These are phyloP conservation scores for Drosophila fuyamai DNA, from an alignment of 1,140 invertebrate genomes.

Conservation along the genomic window DNA sequence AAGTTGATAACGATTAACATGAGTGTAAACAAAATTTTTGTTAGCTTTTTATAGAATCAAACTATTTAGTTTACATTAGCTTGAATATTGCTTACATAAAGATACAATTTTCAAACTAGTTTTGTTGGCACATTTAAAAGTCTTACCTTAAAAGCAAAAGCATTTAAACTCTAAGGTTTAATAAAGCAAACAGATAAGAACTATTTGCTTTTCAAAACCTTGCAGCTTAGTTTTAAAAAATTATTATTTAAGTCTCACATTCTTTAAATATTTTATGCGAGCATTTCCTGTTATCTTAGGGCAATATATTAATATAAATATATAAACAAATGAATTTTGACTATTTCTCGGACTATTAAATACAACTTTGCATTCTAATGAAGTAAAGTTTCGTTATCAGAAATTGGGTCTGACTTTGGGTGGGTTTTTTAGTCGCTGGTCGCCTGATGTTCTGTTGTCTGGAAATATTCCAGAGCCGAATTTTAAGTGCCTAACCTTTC, in stretches of 20 bases:
- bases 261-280: too few species aligned
- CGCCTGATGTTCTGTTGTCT: conserved; percentile 5
- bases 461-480: conserved; percentile 38
- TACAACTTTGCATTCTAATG: neutral
- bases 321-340: too few species aligned
- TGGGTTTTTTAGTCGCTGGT: neutral
- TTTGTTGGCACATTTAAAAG: neutral
- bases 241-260: too few species aligned
- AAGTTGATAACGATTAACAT: conserved; percentile 27
- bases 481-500: conserved; percentile 42
- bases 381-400: conserved; percentile 36
- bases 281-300: too few species aligned
- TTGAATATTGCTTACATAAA: too few species aligned
- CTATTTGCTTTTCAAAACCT: too few species aligned
- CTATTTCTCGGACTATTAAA: neutral
- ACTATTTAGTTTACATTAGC: too few species aligned
- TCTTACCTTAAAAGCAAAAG: too few species aligned
- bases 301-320: neutral
- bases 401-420: neutral
- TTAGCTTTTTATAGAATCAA: neutral
- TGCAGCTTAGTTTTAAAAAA: too few species aligned
- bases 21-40: neutral
- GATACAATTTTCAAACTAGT: too few species aligned
- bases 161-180: too few species aligned
- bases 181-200: too few species aligned